phyloP scores from a whole-genome alignment of 2,888 invertebrate genomes.

The Agonopterix alstromeriana region DNA sequence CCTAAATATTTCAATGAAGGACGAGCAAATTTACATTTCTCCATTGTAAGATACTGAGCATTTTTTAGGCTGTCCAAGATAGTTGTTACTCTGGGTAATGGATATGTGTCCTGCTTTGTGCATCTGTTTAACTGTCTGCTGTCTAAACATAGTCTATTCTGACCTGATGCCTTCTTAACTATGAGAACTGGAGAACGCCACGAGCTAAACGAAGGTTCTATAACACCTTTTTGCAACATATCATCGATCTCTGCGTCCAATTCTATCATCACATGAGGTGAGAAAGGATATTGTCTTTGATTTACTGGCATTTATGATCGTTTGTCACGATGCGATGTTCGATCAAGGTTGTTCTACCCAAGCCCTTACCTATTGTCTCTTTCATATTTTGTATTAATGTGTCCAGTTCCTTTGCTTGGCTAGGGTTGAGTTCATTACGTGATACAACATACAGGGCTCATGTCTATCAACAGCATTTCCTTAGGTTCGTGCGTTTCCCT shows the following conservation, averaged over 20 bases:
- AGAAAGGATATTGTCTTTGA: slow-evolving; percentile 7
- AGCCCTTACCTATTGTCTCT: background rate
- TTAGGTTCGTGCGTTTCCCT: background rate
- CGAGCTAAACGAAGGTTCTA: slow-evolving; percentile 7
- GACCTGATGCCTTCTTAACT: slow-evolving; percentile 4
- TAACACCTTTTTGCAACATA: slow-evolving; percentile 2
- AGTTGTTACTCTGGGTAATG: background rate
- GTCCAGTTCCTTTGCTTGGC: background rate
- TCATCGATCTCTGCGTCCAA: slow-evolving; percentile 1
- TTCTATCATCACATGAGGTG: slow-evolving; percentile 3
- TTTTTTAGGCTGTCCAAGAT: slow-evolving; percentile 11
- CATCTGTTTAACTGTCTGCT: slow-evolving; percentile 12
- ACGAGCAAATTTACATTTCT: slow-evolving; percentile 9
- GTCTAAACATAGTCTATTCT: slow-evolving; percentile 12
- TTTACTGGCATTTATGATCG: background rate
- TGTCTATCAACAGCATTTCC: background rate
- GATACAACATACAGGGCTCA: background rate
- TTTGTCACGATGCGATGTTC: slow-evolving; percentile 2
- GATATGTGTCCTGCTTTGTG: slow-evolving; percentile 9
- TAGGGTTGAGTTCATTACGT: background rate
- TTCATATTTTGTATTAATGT: background rate
- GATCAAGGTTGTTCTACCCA: slow-evolving; percentile 1
- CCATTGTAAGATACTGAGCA: slow-evolving; percentile 8
- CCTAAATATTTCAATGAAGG: slow-evolving; percentile 9
- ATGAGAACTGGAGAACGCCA: slow-evolving; percentile 10